A percentile compares a stretch with the other conserved stretches of the same genome.
phyloP scores from a whole-genome alignment of 1,140 invertebrate species.

The Babylonia areolata region DNA sequence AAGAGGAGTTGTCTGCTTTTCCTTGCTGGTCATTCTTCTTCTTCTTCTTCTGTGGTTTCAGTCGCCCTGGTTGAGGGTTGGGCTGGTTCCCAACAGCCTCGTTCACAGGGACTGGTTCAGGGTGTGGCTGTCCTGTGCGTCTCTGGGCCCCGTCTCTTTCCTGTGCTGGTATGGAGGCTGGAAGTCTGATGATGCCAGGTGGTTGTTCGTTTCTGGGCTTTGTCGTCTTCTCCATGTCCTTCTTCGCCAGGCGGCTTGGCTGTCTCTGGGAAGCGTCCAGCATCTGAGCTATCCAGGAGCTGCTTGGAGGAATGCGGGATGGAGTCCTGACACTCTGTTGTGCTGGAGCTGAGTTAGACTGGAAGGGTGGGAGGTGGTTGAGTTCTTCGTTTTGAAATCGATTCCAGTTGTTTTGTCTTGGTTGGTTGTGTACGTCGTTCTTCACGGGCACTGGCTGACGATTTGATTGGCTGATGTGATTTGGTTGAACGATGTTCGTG shows the following conservation, averaged over 20 bases:
- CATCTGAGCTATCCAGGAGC: background rate
- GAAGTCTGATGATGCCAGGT: background rate
- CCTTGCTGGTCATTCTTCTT: too few species aligned
- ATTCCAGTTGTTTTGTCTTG: too few species aligned
- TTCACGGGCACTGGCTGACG: background rate
- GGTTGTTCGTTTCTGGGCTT: background rate
- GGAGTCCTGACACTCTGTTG: too few species aligned
- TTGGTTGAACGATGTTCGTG: too few species aligned
- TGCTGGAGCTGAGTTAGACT: too few species aligned
- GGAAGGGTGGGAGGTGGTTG: too few species aligned
- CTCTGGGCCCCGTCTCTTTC: background rate
- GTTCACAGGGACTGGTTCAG: background rate
- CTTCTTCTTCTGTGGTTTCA: too few species aligned
- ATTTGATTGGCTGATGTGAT: background rate
- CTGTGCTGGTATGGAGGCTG: background rate
- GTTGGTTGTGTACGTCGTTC: background rate
- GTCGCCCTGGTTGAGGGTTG: background rate
- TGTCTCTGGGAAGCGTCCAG: background rate
- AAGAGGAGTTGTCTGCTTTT: too few species aligned
- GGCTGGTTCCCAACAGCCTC: background rate
- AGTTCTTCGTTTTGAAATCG: too few species aligned
- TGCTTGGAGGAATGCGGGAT: too few species aligned
- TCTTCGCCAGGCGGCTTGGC: background rate
- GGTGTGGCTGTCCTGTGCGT: background rate
- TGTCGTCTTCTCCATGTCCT: background rate